Evolutionary conservation across 1,140 invertebrate genomes (phyloP).

Genomic region (Thaumetopoea pityocampa): DNA sequence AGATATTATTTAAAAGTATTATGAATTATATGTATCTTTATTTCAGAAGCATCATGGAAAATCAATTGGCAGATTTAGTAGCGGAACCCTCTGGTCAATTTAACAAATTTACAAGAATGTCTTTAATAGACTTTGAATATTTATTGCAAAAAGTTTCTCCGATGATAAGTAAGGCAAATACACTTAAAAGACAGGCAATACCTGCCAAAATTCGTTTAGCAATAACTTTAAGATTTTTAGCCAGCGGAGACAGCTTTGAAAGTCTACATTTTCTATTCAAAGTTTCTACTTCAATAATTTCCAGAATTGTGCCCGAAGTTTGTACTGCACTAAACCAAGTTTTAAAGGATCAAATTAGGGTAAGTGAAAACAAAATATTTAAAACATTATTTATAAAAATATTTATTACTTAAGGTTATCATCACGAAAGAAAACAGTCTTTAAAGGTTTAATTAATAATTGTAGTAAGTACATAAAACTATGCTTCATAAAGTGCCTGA

Average conservation of each 20-base stretch:
- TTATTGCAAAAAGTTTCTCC: slow-evolving; percentile 16
- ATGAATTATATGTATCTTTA: too few species aligned
- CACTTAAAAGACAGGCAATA: slow-evolving; percentile 7
- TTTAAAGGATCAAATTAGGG: too few species aligned
- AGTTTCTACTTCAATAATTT: slow-evolving; percentile 1
- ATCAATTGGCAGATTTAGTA: slow-evolving; percentile 2
- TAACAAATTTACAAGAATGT: slow-evolving; percentile 16
- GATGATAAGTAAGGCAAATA: slow-evolving; percentile 13
- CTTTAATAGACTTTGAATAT: slow-evolving; percentile 16
- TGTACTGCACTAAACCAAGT: too few species aligned
- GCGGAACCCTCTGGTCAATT: slow-evolving; percentile 9
- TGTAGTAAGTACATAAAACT: too few species aligned
- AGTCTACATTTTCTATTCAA: slow-evolving; percentile 14
- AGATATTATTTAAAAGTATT: too few species aligned
- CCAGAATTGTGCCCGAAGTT: neutral
- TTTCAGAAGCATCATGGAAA: slow-evolving; percentile 5
- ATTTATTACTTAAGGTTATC: too few species aligned
- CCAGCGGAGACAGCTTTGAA: slow-evolving; percentile 12
- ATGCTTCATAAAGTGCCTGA: too few species aligned
- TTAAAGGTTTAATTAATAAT: too few species aligned
- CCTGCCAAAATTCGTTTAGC: slow-evolving; percentile 17
- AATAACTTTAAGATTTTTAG: slow-evolving; percentile 19
- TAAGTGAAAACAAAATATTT: too few species aligned
- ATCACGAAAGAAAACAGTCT: too few species aligned
- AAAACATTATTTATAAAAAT: too few species aligned